Evolutionary conservation across 2,113 vertebrate genomes (phyloP).

Genomic region (Alces alces): DNA sequence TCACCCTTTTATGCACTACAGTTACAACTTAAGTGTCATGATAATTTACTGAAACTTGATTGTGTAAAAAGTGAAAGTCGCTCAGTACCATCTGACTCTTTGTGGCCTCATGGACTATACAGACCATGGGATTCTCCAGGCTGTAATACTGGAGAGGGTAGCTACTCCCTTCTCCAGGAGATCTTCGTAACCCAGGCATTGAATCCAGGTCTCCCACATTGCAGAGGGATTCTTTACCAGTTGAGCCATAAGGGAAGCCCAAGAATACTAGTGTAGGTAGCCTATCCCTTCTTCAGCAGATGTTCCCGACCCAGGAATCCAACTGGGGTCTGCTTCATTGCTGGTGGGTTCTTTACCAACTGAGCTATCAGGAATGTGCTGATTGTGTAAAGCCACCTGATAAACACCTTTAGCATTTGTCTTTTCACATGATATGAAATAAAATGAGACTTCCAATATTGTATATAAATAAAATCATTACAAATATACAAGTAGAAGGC

Average conservation of each 20-base stretch:
- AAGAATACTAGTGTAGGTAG: not conserved
- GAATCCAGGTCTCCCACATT: not conserved
- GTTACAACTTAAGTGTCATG: not conserved
- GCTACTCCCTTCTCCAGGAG: not conserved
- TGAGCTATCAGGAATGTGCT: not conserved
- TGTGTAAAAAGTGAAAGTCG: not conserved
- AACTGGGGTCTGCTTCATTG: not conserved
- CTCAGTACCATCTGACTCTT: not conserved
- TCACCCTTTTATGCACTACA: not conserved
- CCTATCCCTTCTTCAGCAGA: not conserved
- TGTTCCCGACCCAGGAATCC: not conserved
- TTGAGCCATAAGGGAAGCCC: not conserved
- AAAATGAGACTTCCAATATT: not conserved
- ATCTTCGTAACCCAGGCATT: not conserved
- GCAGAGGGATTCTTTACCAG: not conserved
- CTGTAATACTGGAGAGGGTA: not conserved
- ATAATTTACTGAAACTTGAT: not conserved
- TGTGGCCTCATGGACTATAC: not conserved
- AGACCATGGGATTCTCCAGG: not conserved
- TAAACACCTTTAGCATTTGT: not conserved
- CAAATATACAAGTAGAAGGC: not conserved
- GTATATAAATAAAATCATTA: not conserved
- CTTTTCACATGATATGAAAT: not conserved
- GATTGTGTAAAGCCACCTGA: not conserved
- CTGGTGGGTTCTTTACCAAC: not conserved